Evolutionary conservation across 2,888 invertebrate genomes (phyloP), one percentile per base, ranked within the genome.

Genomic region (Chalcosyrphus nemorum): DNA sequence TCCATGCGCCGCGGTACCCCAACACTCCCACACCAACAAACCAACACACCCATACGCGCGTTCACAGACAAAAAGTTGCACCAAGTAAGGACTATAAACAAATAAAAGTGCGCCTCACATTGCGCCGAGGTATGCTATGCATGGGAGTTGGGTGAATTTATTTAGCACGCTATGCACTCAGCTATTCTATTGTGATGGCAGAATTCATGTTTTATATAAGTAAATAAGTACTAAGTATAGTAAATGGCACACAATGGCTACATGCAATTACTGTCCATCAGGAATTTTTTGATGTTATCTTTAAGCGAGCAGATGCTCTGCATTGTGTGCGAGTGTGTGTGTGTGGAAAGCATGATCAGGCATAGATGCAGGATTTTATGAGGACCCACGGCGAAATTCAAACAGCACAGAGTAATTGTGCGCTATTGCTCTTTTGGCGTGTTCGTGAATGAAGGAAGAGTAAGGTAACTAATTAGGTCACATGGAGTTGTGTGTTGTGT

Each of bases 201-300:
- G 54, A 35, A 21, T 47, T 24, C 19, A 6, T 38, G 24, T 13
- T 13, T 13, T 57, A 7, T 29, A 19, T 27, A 29, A 29, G 61
- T 45, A 63, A 63, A 63, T 63, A 63, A 47, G 29, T 63, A 32
- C 32, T 74, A 65, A 65, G 63, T 63, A 54, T 35, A 32, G 72
- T 52, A 74, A 74, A 63, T 74, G 72, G 63, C 63, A 32, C 43
- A 54, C 54, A 74, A 63, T 74, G 45, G 54, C 24, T 45, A 54
- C 24, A 54, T 63, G 41, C 45, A 45, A 45, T 74, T 56, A 74
- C 54, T 63, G 63, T 74, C 63, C 74, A 74, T 63, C 74, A 74
- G 45, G n/a, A n/a, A n/a, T n/a, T n/a, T n/a, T n/a, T n/a, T 54
- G 61, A 52, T 43, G 63, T 19, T 45, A 72, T 61, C 71, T 47